A percentile compares a stretch with the other conserved stretches of the same genome.
Conservation (phyloP, 2,888 invertebrate genomes). For the Busseola fusca region DNA sequence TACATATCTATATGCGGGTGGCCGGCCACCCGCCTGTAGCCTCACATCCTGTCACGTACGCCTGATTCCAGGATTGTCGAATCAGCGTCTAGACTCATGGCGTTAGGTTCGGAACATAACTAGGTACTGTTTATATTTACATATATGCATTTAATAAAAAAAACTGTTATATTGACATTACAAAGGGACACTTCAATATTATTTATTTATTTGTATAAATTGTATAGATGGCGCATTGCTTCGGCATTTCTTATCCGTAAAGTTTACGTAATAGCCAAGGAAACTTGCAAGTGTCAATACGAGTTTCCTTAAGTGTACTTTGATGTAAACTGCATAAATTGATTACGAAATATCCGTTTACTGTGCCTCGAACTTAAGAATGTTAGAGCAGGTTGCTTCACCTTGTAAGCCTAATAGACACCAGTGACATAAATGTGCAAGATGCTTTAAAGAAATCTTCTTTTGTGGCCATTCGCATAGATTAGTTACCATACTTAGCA, state of each 20-base stretch:
- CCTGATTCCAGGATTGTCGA: no score
- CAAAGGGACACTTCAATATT: not conserved
- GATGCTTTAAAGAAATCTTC: not conserved
- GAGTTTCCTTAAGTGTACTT: constrained; percentile 38
- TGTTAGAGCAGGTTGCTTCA: constrained; percentile 12
- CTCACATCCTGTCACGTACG: no score
- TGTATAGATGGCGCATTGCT: not conserved
- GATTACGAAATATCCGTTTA: constrained; percentile 25
- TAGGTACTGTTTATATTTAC: no score
- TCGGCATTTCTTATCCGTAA: not conserved
- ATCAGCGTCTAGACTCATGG: no score
- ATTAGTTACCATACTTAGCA: not conserved
- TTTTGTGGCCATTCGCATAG: not conserved
- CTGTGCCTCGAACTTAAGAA: not conserved
- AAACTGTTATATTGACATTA: not conserved
- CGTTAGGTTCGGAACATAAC: no score
- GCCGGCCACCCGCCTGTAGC: no score
- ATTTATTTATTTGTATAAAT: not conserved
- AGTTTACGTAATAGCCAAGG: not conserved
- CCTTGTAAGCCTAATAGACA: not conserved
- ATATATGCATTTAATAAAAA: not conserved
- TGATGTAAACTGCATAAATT: constrained; percentile 25
- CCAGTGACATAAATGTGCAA: not conserved
- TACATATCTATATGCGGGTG: no score
- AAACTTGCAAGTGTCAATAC: constrained; percentile 14